Conservation (phyloP, 2,113 vertebrate species). For the Taxidea taxus region DNA sequence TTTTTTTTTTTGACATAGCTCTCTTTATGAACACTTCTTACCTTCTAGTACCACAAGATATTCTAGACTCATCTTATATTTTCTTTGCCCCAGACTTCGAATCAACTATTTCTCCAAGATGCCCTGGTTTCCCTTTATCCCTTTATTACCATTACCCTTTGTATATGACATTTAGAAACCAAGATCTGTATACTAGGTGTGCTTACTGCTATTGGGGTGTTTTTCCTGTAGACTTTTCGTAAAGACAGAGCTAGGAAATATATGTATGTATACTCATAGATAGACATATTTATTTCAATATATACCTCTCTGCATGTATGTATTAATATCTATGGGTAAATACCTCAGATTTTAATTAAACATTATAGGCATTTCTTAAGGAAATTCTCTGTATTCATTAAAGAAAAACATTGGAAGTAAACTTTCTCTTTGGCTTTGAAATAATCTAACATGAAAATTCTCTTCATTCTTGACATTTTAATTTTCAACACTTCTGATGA, state of each 20-base stretch:
- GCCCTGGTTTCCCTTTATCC: neutral
- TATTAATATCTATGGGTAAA: slow-evolving; percentile 17
- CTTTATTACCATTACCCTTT: neutral
- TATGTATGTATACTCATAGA: neutral
- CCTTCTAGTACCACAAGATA: neutral
- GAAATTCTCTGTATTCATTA: neutral
- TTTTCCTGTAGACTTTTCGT: neutral
- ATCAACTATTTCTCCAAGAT: neutral
- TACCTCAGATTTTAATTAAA: slow-evolving; percentile 11
- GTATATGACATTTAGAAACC: slow-evolving; percentile 11
- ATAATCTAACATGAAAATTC: neutral
- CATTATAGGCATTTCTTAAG: neutral
- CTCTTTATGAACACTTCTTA: neutral
- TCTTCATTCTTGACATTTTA: neutral
- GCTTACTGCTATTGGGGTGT: neutral
- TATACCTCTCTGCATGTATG: neutral
- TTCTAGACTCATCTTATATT: neutral
- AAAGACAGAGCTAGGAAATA: neutral
- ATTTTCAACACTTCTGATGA: neutral
- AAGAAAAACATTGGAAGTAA: neutral
- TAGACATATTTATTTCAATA: slow-evolving; percentile 2
- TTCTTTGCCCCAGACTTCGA: neutral
- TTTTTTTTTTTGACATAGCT: neutral
- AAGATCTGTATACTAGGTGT: neutral
- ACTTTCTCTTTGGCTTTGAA: neutral